Evolutionary conservation across 1,140 invertebrate species (phyloP).

Genomic region (Odontomachus brunneus): DNA sequence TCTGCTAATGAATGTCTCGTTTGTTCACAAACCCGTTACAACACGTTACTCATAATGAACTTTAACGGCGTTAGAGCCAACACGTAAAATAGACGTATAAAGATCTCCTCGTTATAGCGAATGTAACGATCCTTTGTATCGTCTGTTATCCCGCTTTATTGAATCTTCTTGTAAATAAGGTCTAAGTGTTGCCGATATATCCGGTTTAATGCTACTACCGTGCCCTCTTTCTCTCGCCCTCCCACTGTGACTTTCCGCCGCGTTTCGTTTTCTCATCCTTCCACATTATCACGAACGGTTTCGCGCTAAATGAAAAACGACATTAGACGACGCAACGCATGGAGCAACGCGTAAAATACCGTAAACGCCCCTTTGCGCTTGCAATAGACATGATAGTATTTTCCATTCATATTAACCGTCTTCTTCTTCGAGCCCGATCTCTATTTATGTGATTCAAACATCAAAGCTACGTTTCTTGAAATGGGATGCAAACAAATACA

Average conservation of each 20-base stretch:
- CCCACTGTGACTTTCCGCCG: conserved; percentile 42
- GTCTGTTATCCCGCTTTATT: conserved; percentile 58
- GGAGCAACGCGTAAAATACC: background rate
- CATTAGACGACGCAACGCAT: background rate
- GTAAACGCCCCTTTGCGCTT: too few relatives aligned
- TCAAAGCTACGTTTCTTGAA: too few relatives aligned
- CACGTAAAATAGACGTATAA: conserved; percentile 39
- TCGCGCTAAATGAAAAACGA: conserved; percentile 52
- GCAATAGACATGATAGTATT: background rate
- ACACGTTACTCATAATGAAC: conserved; percentile 19
- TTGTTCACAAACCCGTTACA: background rate
- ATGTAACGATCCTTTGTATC: conserved; percentile 47
- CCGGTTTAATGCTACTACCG: conserved; percentile 44
- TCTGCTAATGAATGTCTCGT: background rate
- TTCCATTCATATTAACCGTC: background rate
- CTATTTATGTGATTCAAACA: background rate
- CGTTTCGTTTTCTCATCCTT: conserved; percentile 40
- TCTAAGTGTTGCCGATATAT: conserved; percentile 65
- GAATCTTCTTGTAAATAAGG: conserved; percentile 66
- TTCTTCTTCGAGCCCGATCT: background rate
- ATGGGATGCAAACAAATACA: too few relatives aligned
- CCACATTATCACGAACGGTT: conserved; percentile 62
- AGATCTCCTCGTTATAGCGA: conserved; percentile 47
- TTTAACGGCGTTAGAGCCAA: conserved; percentile 11
- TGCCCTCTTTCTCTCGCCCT: conserved; percentile 31